Evolutionary conservation across 2,797 vertebrate species (phyloP).

Genomic region (Parotocinclus haroldoi): DNA sequence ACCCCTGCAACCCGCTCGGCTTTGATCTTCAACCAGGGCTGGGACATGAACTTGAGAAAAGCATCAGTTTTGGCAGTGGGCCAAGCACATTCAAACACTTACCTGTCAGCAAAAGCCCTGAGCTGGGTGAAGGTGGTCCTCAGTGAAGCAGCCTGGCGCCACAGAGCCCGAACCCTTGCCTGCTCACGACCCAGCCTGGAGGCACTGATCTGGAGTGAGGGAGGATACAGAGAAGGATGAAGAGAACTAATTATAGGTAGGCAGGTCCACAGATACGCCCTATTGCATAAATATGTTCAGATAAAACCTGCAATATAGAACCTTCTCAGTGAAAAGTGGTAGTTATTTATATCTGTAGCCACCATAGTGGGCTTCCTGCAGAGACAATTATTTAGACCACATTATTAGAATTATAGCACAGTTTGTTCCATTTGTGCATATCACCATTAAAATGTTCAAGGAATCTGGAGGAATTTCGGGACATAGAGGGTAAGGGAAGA

Average conservation of each 20-base stretch:
- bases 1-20: conserved; percentile 57
- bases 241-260: conserved; percentile 14
- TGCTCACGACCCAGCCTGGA: conserved; percentile 63
- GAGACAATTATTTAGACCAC: no score
- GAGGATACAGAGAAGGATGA: conserved; percentile 34
- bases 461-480: no score
- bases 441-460: no score
- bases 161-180: conserved; percentile 68
- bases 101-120: conserved; percentile 77
- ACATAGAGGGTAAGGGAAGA: no score
- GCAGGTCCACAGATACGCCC: neutral
- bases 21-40: conserved; percentile 61
- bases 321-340: no score
- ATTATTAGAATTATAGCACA: no score
- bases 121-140: conserved; percentile 75
- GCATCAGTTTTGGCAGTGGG: conserved; percentile 51
- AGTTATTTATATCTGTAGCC: no score
- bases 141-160: conserved; percentile 80
- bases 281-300: no score
- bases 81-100: conserved; percentile 58
- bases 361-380: no score
- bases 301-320: no score
- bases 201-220: conserved; percentile 59
- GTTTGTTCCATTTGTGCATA: no score
- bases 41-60: conserved; percentile 44